phyloP scores from a whole-genome alignment of 2,888 invertebrate species.

The Bugulina stolonifera region DNA sequence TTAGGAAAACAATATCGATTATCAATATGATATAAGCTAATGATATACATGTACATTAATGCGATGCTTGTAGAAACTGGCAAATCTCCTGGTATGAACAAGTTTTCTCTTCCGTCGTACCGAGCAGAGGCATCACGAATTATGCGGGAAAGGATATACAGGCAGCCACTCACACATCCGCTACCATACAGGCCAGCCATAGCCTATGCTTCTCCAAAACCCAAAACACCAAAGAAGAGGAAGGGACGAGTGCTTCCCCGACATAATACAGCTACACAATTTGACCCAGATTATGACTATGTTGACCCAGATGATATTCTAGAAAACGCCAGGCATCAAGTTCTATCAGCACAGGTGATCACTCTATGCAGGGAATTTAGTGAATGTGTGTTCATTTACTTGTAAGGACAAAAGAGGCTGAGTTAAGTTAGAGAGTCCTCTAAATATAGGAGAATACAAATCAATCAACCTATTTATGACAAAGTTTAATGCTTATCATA shows the following conservation, averaged over 20 bases:
- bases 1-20: too few relatives aligned
- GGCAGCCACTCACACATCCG: not conserved
- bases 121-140: not conserved
- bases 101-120: not conserved
- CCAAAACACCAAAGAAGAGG: not conserved
- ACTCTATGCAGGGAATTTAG: too few relatives aligned
- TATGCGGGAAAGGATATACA: not conserved
- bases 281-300: constrained; percentile 13
- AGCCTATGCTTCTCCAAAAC: not conserved
- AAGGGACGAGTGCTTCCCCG: not conserved
- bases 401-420: too few relatives aligned
- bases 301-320: not conserved
- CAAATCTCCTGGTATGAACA: too few relatives aligned
- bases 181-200: not conserved
- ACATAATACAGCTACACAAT: not conserved
- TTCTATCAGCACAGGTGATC: not conserved
- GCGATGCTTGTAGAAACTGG: too few relatives aligned
- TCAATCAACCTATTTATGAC: too few relatives aligned
- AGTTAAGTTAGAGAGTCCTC: too few relatives aligned
- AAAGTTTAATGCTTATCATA: too few relatives aligned
- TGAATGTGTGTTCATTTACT: too few relatives aligned
- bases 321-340: not conserved
- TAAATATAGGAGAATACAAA: too few relatives aligned
- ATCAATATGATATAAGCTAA: too few relatives aligned
- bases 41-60: too few relatives aligned